A percentile compares a stretch with the other conserved stretches of the same genome.
Evolutionary conservation across 2,113 vertebrate genomes (phyloP).

Genomic region (Oceanodroma tethys): DNA sequence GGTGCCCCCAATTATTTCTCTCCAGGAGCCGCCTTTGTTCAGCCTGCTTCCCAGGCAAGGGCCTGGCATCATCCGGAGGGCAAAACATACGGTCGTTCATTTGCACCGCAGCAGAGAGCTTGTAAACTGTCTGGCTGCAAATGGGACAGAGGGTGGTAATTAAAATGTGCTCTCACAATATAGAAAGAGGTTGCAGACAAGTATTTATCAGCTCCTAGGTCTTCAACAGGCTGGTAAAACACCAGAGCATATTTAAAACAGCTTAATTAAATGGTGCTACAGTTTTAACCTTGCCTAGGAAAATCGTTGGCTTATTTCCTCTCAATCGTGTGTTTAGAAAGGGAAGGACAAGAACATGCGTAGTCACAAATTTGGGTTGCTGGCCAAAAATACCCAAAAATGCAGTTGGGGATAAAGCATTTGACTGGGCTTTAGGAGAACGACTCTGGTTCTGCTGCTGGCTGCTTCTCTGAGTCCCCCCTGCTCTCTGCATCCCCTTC

Average conservation of each 20-base stretch:
- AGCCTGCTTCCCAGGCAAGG: not conserved
- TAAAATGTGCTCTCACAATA: conserved; percentile 3
- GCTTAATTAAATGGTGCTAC: conserved; percentile 43
- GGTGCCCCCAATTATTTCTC: conserved; percentile 19
- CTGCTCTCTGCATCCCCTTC: not conserved
- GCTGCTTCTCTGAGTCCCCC: not conserved
- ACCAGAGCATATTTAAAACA: conserved; percentile 1
- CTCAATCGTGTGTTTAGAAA: not conserved
- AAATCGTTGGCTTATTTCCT: not conserved
- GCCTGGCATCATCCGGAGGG: conserved; percentile 7
- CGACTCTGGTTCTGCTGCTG: not conserved
- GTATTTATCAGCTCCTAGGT: not conserved
- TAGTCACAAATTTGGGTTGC: not conserved
- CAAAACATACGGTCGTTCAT: not conserved
- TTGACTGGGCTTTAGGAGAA: not conserved
- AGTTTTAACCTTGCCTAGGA: not conserved
- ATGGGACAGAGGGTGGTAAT: conserved; percentile 28
- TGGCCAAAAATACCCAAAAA: not conserved
- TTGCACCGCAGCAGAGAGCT: not conserved
- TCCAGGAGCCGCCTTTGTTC: not conserved
- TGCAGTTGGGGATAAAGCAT: not conserved
- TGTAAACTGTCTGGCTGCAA: conserved; percentile 22
- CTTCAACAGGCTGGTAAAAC: conserved; percentile 9
- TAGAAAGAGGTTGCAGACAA: not conserved
- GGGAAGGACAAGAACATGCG: not conserved